Evolutionary conservation across 2,113 vertebrate genomes (phyloP).

Genomic region (Nestor notabilis): DNA sequence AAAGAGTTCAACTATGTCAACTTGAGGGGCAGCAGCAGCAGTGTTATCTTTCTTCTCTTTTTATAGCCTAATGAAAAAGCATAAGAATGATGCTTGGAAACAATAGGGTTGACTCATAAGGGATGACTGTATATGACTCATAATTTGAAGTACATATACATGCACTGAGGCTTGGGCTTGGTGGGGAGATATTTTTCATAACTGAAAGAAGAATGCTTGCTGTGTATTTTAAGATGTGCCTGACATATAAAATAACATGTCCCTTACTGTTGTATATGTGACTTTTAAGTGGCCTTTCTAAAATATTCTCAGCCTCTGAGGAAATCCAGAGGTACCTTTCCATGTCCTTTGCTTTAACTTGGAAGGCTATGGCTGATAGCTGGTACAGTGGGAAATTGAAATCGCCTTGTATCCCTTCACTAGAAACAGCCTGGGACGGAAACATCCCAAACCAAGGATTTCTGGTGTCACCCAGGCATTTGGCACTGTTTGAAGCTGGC

Average conservation of each 20-base stretch:
- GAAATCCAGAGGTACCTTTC: background rate
- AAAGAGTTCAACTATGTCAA: background rate
- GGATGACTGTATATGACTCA: slow-evolving; percentile 18
- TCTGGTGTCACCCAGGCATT: background rate
- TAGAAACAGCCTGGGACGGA: background rate
- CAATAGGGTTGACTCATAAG: slow-evolving; percentile 23
- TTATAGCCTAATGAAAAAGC: slow-evolving; percentile 3
- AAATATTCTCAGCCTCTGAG: background rate
- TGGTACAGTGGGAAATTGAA: background rate
- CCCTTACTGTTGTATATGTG: rapidly evolving
- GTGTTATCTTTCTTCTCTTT: background rate
- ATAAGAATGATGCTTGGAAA: background rate
- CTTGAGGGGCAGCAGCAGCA: background rate
- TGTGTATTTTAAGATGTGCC: background rate
- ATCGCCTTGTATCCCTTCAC: background rate
- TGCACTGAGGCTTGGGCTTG: background rate
- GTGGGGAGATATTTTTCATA: background rate
- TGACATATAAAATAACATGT: background rate
- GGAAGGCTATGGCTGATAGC: background rate
- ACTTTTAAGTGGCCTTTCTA: background rate
- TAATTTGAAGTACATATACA: background rate
- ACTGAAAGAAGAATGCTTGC: background rate
- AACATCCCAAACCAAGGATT: background rate
- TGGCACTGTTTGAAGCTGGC: background rate
- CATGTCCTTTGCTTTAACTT: background rate